Evolutionary conservation across 2,888 invertebrate genomes (phyloP), one percentile per base, ranked within the genome.

Genomic region (Agrotis exclamationis): DNA sequence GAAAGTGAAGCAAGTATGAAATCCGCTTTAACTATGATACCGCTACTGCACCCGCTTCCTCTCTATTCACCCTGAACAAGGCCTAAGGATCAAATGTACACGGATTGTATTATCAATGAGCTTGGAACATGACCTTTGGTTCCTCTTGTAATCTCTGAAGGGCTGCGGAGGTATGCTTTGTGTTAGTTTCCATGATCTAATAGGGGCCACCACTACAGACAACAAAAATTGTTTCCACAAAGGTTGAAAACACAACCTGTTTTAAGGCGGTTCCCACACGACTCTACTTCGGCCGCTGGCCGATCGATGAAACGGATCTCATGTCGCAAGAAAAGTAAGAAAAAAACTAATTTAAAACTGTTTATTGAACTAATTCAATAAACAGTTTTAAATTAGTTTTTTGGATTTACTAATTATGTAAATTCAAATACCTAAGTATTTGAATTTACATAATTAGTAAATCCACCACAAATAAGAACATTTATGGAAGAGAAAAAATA

Each of bases 71-170:
- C 20, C 18, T 59, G 6, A 0, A 33, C 3, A 1, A 22, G 2
- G 18, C 66, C 24, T 65, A 24, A 20, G 57, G 24, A 58, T 82
- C 48, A 71, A 78, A 63, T 77, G 47, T 78, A 60, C 44, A 68
- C 28, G 64, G 28, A 63, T 50, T 78, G 50, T 65, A 48, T 76
- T 76, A 77, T 57, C 63, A 64, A 76, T 70, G 77, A 64, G 39
- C 48, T 57, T 51, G 64, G 28, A 76, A 65, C 57, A 58, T 58
- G 50, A 63, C 56, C 62, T 59, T 47, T 76, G 62, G 54, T 62
- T 56, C 14, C 48, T 50, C 16, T 70, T 80, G 54, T 68, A 48
- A 47, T 62, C 24, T 50, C 33, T 11, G 11, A 53, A 65, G 58
- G 45, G 76, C 6, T 51, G 18, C n/a, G 20, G 6, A 58, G 48